These are phyloP conservation scores for Micromesistius poutassou DNA, from an alignment of 2,797 vertebrate species.

Conservation along the genomic window DNA sequence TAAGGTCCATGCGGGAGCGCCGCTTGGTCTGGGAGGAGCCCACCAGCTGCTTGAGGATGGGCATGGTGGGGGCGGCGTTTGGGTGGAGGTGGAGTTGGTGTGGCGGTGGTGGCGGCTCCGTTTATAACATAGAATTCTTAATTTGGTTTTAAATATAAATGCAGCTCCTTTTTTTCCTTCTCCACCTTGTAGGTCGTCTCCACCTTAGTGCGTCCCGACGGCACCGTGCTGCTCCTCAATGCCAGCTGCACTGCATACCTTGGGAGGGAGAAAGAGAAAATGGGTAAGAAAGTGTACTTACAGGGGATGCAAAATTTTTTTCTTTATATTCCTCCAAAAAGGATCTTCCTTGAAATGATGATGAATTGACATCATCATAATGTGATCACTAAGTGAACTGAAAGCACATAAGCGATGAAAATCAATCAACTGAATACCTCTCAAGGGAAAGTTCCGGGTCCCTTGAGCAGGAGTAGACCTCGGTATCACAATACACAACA, in stretches of 20 bases:
- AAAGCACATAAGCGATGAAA: not conserved
- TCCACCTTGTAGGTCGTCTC: not conserved
- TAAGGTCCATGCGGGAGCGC: conserved; percentile 89
- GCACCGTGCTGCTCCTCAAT: not conserved
- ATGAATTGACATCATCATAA: not conserved
- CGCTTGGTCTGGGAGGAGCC: conserved; percentile 88
- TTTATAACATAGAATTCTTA: too few relatives aligned
- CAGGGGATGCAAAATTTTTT: not conserved
- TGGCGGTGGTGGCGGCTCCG: too few relatives aligned
- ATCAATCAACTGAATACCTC: not conserved
- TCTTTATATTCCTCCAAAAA: too few relatives aligned
- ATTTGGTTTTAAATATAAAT: not conserved
- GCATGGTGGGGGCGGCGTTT: conserved; percentile 72
- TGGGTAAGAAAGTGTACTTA: not conserved
- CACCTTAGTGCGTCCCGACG: too few relatives aligned
- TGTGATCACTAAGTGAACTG: not conserved
- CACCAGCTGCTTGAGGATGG: conserved; percentile 93
- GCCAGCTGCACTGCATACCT: not conserved
- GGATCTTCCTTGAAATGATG: too few relatives aligned
- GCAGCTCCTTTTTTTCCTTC: not conserved
- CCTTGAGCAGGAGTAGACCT: not conserved
- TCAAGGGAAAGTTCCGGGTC: not conserved
- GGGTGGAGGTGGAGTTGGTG: too few relatives aligned
- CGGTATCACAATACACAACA: not conserved
- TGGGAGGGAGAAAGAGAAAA: not conserved